Evolutionary conservation across 2,797 vertebrate genomes (phyloP).

Genomic region (Aselliscus stoliczkanus): DNA sequence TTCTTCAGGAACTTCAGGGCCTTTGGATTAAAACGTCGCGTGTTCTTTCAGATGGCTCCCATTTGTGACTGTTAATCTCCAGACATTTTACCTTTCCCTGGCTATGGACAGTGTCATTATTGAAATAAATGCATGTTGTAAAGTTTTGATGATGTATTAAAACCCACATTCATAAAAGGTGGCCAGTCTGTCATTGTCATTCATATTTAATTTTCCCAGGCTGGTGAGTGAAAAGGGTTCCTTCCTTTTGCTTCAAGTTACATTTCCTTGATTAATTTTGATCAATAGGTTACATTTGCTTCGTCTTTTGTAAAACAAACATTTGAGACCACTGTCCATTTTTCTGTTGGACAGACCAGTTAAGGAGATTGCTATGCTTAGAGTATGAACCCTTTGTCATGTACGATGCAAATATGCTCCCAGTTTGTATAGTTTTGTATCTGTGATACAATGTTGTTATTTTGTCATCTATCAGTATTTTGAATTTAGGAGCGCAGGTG

Average conservation of each 20-base stretch:
- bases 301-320: not conserved
- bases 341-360: not conserved
- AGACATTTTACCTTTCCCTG: not conserved
- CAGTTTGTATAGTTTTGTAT: not conserved
- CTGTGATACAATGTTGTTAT: not conserved
- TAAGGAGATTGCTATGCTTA: not conserved
- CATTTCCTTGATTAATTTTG: not conserved
- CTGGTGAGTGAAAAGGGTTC: not conserved
- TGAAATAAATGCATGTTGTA: not conserved
- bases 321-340: not conserved
- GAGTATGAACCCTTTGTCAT: not conserved
- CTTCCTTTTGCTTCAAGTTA: not conserved
- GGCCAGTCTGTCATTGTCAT: not conserved
- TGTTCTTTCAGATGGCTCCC: not conserved
- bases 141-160: not conserved
- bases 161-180: not conserved
- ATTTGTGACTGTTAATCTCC: not conserved
- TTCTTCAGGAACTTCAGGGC: not conserved
- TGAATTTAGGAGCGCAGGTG: not conserved
- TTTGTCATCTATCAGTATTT: not conserved
- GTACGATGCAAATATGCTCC: not conserved
- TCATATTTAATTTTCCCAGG: not conserved
- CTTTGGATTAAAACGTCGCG: fast-evolving
- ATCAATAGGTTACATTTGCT: not conserved
- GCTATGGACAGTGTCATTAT: not conserved